phyloP scores from a whole-genome alignment of 2,113 vertebrate genomes.

The Talpa occidentalis region DNA sequence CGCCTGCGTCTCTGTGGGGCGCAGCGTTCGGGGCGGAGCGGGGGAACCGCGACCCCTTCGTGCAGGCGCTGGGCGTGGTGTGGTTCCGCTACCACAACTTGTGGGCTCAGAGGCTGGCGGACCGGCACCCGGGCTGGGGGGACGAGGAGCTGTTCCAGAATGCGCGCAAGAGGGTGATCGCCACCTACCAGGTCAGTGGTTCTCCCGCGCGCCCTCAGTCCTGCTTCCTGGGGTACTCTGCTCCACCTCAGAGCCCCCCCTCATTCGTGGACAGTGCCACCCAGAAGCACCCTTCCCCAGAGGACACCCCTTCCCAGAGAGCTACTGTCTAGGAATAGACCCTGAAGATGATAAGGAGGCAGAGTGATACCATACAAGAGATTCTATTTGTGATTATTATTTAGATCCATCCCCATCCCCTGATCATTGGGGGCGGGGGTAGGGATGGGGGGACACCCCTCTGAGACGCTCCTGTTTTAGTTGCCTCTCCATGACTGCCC shows the following conservation, averaged over 20 bases:
- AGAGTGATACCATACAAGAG: fast-evolving
- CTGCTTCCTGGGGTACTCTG: background rate
- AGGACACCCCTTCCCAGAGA: background rate
- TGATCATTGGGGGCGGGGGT: too few relatives aligned
- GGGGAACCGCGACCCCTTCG: conserved; percentile 95
- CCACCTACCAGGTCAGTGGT: conserved; percentile 93
- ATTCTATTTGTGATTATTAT: background rate
- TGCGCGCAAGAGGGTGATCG: conserved; percentile 92
- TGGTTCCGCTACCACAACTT: conserved; percentile 98
- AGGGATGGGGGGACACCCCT: background rate
- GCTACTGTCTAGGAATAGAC: background rate
- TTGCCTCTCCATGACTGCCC: background rate
- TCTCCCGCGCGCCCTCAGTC: fast-evolving
- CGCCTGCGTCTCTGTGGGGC: background rate
- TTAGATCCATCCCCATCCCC: background rate
- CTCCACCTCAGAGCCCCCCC: background rate
- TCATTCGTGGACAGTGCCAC: too few relatives aligned
- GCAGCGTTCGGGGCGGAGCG: conserved; percentile 93
- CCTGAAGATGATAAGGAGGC: background rate
- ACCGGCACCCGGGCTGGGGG: conserved; percentile 87
- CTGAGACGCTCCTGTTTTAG: background rate
- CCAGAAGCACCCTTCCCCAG: background rate
- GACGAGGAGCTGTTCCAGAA: conserved; percentile 96
- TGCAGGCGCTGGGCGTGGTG: conserved; percentile 91
- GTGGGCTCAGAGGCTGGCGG: conserved; percentile 85